Conservation (phyloP, 2,888 invertebrate genomes). For the Agrochola lychnidis region DNA sequence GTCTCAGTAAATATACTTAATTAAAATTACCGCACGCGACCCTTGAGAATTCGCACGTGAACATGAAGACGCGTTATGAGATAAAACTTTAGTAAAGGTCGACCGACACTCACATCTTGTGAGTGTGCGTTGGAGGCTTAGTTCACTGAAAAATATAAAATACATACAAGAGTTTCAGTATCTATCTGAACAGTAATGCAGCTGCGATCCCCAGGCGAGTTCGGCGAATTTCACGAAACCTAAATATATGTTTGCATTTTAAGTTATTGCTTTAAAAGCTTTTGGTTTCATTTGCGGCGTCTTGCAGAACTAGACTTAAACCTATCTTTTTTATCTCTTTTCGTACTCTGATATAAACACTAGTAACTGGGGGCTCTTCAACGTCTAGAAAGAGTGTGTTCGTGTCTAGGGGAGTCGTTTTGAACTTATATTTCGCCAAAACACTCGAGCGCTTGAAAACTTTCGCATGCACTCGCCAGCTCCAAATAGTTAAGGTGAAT, state of each 20-base stretch:
- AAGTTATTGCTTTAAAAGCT: conserved; percentile 55
- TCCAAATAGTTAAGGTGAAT: conserved; percentile 50
- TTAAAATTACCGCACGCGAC: conserved; percentile 87
- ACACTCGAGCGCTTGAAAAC: conserved; percentile 41
- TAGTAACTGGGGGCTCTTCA: conserved; percentile 13
- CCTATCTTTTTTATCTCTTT: conserved; percentile 30
- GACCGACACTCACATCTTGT: conserved; percentile 30
- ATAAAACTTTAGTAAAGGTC: conserved; percentile 77
- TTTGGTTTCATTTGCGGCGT: conserved; percentile 33
- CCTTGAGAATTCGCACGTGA: conserved; percentile 77
- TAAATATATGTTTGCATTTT: conserved; percentile 50
- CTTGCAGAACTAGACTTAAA: background rate
- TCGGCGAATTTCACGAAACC: conserved; percentile 28
- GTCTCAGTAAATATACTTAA: conserved; percentile 87
- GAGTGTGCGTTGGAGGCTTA: conserved; percentile 14
- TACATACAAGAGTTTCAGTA: conserved; percentile 22
- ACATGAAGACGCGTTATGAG: conserved; percentile 78
- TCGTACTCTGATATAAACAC: conserved; percentile 24
- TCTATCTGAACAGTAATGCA: conserved; percentile 22
- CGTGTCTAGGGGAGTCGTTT: conserved; percentile 34
- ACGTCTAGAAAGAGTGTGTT: conserved; percentile 28
- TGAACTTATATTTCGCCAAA: conserved; percentile 49
- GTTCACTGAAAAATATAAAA: conserved; percentile 39
- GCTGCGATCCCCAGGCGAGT: conserved; percentile 27
- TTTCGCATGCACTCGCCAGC: conserved; percentile 48